A percentile compares a stretch with the other conserved stretches of the same genome.
phyloP scores from a whole-genome alignment of 2,113 vertebrate species.

The Corythaeola cristata region DNA sequence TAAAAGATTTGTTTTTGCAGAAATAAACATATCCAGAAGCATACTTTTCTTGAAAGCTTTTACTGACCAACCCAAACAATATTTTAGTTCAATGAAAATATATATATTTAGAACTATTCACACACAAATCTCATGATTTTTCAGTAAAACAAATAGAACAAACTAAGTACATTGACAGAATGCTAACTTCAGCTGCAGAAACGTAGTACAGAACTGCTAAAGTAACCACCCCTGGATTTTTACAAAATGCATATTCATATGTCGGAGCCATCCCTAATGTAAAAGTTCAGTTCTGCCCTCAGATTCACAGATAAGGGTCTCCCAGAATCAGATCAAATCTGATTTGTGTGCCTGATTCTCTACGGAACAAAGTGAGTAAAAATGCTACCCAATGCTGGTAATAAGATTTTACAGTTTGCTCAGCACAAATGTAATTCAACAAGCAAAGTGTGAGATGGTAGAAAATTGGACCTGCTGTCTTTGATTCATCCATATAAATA shows the following conservation, averaged over 20 bases:
- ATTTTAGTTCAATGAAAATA: conserved; percentile 42
- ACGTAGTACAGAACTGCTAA: neutral
- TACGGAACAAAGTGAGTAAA: neutral
- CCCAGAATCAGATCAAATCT: neutral
- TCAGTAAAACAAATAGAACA: conserved; percentile 32
- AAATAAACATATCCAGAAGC: conserved; percentile 48
- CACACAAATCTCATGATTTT: conserved; percentile 17
- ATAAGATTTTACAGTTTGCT: neutral
- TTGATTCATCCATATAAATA: neutral
- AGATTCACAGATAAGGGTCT: neutral
- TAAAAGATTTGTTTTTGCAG: conserved; percentile 50
- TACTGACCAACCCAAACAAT: conserved; percentile 67
- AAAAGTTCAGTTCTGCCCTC: neutral
- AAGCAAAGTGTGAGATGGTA: neutral
- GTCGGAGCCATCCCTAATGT: fast-evolving
- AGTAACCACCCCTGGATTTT: neutral
- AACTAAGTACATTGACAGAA: neutral
- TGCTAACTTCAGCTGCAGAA: neutral
- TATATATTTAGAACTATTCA: conserved; percentile 39
- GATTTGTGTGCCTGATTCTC: neutral
- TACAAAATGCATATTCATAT: neutral
- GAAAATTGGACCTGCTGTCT: neutral
- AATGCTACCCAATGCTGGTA: neutral
- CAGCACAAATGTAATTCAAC: neutral
- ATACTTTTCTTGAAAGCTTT: conserved; percentile 44